phyloP scores from a whole-genome alignment of 2,888 invertebrate species.

The Clostera curtula region DNA sequence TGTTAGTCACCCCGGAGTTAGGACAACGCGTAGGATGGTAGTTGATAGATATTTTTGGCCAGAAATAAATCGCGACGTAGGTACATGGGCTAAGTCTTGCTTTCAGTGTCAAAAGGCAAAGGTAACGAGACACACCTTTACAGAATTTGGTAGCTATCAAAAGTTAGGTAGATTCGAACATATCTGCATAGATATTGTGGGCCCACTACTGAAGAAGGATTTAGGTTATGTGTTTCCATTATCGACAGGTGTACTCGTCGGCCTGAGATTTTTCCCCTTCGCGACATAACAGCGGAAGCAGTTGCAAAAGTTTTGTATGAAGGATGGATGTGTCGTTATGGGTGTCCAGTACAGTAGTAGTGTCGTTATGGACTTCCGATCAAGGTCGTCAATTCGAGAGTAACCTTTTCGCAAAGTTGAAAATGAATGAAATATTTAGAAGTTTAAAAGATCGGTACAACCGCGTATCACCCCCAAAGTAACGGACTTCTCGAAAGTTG shows the following conservation, averaged over 20 bases:
- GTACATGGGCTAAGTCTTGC: conserved; percentile 1
- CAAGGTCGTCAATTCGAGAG: conserved; percentile 15
- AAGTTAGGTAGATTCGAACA: background rate
- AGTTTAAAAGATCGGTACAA: conserved; percentile 12
- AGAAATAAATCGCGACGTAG: conserved; percentile 1
- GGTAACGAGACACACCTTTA: background rate
- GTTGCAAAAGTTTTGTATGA: conserved; percentile 20
- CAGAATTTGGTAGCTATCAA: background rate
- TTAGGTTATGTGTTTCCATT: conserved; percentile 2
- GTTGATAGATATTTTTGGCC: conserved; percentile 5
- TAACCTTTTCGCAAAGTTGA: conserved; percentile 4
- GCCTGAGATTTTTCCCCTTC: conserved; percentile 16
- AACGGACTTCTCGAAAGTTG: conserved; percentile 19
- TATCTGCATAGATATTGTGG: conserved; percentile 2
- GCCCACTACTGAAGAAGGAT: background rate
- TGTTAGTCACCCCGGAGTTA: conserved; percentile 4
- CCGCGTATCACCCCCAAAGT: conserved; percentile 17
- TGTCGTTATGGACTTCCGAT: conserved; percentile 19
- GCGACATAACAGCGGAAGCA: conserved; percentile 20
- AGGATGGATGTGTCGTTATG: conserved; percentile 19
- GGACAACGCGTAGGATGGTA: conserved; percentile 2
- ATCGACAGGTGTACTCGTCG: conserved; percentile 21
- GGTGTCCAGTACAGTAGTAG: conserved; percentile 12
- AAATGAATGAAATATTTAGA: conserved; percentile 10
- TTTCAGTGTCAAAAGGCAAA: conserved; percentile 1